phyloP scores from a whole-genome alignment of 92 coral and sea anemone species.

The Virgularia gustaviana region DNA sequence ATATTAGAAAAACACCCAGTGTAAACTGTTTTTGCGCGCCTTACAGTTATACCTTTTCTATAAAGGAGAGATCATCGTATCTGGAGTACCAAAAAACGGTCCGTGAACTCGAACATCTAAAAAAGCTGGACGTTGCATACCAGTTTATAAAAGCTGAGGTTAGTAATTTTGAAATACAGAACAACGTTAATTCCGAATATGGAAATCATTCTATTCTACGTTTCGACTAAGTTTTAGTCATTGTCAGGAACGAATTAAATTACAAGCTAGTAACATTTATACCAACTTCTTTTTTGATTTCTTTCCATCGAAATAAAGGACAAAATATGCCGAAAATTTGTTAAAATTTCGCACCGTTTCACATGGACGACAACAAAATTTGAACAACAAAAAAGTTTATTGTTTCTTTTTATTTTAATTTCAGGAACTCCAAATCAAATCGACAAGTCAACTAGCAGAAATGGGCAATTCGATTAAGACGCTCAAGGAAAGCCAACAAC shows the following conservation, averaged over 20 bases:
- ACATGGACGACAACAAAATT: neutral
- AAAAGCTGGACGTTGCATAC: conserved; percentile 77
- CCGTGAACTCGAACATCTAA: conserved; percentile 91
- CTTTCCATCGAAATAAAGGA: neutral
- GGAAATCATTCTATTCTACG: too few relatives aligned
- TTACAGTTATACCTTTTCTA: neutral
- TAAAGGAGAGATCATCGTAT: conserved; percentile 85
- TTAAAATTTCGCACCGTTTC: neutral
- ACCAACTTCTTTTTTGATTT: too few relatives aligned
- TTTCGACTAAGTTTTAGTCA: too few relatives aligned
- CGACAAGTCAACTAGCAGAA: conserved; percentile 68
- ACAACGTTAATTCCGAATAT: too few relatives aligned
- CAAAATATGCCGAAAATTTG: neutral
- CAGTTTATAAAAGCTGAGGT: conserved; percentile 97
- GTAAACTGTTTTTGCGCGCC: neutral
- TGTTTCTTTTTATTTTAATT: too few relatives aligned
- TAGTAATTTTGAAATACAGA: too few relatives aligned
- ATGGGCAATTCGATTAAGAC: conserved; percentile 64
- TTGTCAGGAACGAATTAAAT: too few relatives aligned
- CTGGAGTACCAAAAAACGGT: conserved; percentile 92
- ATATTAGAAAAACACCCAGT: too few relatives aligned
- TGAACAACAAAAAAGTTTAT: too few relatives aligned
- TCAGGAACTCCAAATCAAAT: conserved; percentile 75
- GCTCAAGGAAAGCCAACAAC: conserved; percentile 56
- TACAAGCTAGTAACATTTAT: neutral